Base-by-base conservation (phyloP, 1,140 invertebrate species). In the Drosophila kepulauana region DNA sequence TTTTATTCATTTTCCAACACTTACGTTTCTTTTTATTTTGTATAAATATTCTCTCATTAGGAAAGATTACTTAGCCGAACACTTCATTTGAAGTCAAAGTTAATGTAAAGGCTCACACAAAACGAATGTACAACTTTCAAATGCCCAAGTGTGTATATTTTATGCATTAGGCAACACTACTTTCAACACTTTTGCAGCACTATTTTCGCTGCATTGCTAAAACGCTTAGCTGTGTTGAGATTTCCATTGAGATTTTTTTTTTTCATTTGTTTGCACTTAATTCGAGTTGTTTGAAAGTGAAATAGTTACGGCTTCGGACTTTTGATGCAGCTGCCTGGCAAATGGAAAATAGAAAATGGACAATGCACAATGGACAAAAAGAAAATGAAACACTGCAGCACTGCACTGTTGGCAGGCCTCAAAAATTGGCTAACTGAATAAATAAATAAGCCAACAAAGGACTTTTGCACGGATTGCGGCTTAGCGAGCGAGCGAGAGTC, bases 381-480 rank as follows among this genome's bases (percentile, higher is more conserved):
- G 20, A 25, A 54, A 54, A 30, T 56, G 52, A 13, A 56, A 4
- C 11, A 49, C 28, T 62, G 33, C 38, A 45, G 20, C 20, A 25
- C 20, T 25, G 20, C 20, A 25, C 20, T 25, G 20, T 25, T 25
- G 20, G 20, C 20, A 25, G 20, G 20, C 33, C 49, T 54, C 35
- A 25, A 25, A 25, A 16, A 66, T 13, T 35, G 64, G 64, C 65
- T 58, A 45, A 43, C 57, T 48, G 43, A 63, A 75, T 70, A 70
- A 75, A 75, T 70, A 75, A 75, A 75, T 57, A 62, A 28, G 41
- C 16, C 49, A 28, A 69, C 49, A 74, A 61, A 48, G 41, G 58
- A 28, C 73, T 71, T 70, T 51, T 51, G 41, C 72, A 41, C 52
- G 46, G 10, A n/a, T 41, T 43, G 43, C 71, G 62, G 62, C 65